Evolutionary conservation across 35 echinoderm and acorn worm species (phyloP).

Genomic region (Antedon bifida): DNA sequence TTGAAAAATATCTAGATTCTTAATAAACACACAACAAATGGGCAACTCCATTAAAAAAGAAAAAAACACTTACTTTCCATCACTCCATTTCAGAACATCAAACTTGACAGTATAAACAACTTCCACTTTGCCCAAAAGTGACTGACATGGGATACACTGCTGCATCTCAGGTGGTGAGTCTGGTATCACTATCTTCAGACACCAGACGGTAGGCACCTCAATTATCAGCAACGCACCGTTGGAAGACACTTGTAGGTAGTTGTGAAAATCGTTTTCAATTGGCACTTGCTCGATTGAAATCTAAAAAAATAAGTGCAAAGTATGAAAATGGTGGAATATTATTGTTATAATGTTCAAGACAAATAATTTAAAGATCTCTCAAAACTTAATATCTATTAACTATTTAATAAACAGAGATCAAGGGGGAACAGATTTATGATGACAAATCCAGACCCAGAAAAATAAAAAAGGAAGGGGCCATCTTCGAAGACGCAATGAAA

Average conservation of each 20-base stretch:
- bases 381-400: too few relatives aligned
- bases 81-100: conserved; percentile 17
- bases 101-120: conserved; percentile 48
- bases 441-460: too few relatives aligned
- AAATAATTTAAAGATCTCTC: too few relatives aligned
- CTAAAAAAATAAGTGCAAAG: neutral
- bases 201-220: conserved; percentile 53
- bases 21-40: too few relatives aligned
- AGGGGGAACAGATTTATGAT: too few relatives aligned
- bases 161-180: neutral
- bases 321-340: too few relatives aligned
- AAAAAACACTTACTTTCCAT: conserved; percentile 34
- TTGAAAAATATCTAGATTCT: too few relatives aligned
- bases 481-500: too few relatives aligned
- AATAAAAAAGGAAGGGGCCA: too few relatives aligned
- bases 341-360: too few relatives aligned
- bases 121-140: conserved; percentile 31
- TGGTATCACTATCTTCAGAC: neutral
- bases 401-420: too few relatives aligned
- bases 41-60: too few relatives aligned
- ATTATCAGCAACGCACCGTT: conserved; percentile 14
- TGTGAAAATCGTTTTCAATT: conserved; percentile 17
- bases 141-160: conserved; percentile 11
- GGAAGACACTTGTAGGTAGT: conserved; percentile 42
- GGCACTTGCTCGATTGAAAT: conserved; percentile 24